Evolutionary conservation across 2,888 invertebrate species (phyloP).

Genomic region (Noctua fimbriata): DNA sequence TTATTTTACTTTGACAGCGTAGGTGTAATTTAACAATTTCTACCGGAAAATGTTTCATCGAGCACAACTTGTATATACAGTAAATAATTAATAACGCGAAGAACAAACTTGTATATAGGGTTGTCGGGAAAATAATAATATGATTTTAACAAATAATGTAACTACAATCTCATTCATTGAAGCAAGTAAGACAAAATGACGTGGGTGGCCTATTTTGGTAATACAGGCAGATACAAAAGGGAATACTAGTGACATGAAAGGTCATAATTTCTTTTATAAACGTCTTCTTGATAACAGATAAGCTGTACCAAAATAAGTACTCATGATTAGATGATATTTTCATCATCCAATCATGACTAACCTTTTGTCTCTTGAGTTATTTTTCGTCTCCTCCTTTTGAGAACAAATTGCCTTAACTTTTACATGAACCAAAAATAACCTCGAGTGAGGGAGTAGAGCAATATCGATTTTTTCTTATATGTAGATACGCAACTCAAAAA

Average conservation of each 20-base stretch:
- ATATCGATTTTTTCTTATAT: background rate
- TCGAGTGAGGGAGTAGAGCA: background rate
- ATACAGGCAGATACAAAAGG: background rate
- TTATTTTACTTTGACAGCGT: conserved; percentile 45
- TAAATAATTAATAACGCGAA: conserved; percentile 28
- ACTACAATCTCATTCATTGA: background rate
- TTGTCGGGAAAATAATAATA: conserved; percentile 22
- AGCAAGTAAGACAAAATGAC: background rate
- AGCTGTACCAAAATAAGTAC: background rate
- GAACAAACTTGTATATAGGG: background rate
- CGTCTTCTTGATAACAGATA: conserved; percentile 2
- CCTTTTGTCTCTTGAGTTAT: background rate
- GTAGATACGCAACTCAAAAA: background rate
- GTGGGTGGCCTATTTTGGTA: conserved; percentile 1
- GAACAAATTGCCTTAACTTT: background rate
- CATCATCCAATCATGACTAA: conserved; percentile 1
- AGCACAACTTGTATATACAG: conserved; percentile 49
- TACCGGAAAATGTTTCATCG: conserved; percentile 65
- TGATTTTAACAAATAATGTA: conserved; percentile 20
- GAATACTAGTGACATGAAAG: background rate
- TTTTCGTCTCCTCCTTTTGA: background rate
- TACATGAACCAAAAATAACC: background rate
- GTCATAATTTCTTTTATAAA: background rate
- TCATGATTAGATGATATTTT: background rate
- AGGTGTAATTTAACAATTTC: conserved; percentile 61